Evolutionary conservation across 2,888 invertebrate genomes (phyloP).

Genomic region (Plagodis pulveraria): DNA sequence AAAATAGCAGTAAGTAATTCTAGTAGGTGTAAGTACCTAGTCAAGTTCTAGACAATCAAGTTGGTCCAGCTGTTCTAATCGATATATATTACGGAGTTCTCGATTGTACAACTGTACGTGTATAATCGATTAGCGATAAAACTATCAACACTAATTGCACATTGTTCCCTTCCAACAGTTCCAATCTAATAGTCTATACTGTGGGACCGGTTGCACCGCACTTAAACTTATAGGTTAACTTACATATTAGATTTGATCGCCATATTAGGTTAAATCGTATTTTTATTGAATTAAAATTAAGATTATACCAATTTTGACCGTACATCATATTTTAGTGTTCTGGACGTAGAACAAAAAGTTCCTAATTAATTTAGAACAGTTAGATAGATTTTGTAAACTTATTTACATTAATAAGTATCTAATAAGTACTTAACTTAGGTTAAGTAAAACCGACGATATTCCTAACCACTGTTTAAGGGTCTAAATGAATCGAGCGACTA

Average conservation of each 20-base stretch:
- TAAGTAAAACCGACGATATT: background rate
- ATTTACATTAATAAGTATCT: no score
- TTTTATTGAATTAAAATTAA: no score
- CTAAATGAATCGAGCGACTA: slow-evolving; percentile 42
- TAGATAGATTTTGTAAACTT: no score
- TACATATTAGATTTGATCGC: no score
- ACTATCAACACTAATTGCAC: slow-evolving; percentile 47
- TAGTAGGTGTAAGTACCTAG: no score
- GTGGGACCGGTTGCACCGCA: slow-evolving; percentile 7
- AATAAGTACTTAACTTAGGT: background rate
- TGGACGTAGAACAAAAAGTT: no score
- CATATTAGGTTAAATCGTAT: no score
- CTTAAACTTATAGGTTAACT: background rate
- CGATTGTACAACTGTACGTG: slow-evolving; percentile 24
- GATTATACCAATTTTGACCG: no score
- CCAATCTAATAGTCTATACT: slow-evolving; percentile 1
- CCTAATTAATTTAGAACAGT: no score
- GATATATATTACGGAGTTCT: slow-evolving; percentile 10
- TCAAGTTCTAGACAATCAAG: no score
- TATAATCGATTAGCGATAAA: slow-evolving; percentile 41
- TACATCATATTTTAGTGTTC: no score
- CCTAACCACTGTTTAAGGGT: slow-evolving; percentile 5
- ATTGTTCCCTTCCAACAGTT: slow-evolving; percentile 13
- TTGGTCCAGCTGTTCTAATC: background rate
- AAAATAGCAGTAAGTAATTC: no score